A percentile compares a stretch with the other conserved stretches of the same genome.
Conservation (phyloP, 2,797 vertebrate species). For the Euthynnus affinis region DNA sequence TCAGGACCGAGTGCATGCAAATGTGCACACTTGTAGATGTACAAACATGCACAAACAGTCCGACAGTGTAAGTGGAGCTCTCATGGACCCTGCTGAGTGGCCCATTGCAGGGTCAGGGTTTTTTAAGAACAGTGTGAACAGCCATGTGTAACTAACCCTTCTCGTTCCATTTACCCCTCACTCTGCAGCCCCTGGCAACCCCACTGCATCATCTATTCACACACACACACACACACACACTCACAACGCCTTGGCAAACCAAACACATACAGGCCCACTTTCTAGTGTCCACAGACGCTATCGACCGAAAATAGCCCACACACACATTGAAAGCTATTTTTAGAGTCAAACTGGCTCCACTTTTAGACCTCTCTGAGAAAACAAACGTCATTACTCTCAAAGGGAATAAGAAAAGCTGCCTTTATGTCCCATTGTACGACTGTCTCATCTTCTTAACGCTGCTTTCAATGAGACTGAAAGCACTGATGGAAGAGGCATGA, state of each 20-base stretch:
- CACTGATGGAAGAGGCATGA: background rate
- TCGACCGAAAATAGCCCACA: constrained; percentile 56
- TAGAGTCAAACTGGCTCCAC: constrained; percentile 52
- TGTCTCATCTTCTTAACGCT: constrained; percentile 1
- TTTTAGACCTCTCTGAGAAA: constrained; percentile 48
- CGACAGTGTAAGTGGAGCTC: background rate
- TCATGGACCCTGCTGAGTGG: constrained; percentile 36
- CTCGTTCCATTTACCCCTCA: constrained; percentile 57
- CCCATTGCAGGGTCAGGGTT: constrained; percentile 31
- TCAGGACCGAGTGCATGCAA: background rate
- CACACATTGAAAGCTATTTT: constrained; percentile 68
- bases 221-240: too few relatives aligned
- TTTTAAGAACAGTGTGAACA: constrained; percentile 66
- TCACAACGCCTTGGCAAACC: constrained; percentile 32
- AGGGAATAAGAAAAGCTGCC: constrained; percentile 14
- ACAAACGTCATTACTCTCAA: constrained; percentile 30
- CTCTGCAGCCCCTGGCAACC: constrained; percentile 75
- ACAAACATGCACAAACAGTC: constrained; percentile 7
- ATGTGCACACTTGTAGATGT: constrained; percentile 3
- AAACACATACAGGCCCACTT: constrained; percentile 38
- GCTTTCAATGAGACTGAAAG: constrained; percentile 17
- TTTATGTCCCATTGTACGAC: constrained; percentile 4
- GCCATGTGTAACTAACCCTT: constrained; percentile 75
- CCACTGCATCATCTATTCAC: constrained; percentile 53
- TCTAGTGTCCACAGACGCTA: constrained; percentile 14